A percentile compares a stretch with the other conserved stretches of the same genome.
These are phyloP conservation scores for Onthophagus taurus DNA, from an alignment of 1,140 invertebrate species.

Conservation along the genomic window DNA sequence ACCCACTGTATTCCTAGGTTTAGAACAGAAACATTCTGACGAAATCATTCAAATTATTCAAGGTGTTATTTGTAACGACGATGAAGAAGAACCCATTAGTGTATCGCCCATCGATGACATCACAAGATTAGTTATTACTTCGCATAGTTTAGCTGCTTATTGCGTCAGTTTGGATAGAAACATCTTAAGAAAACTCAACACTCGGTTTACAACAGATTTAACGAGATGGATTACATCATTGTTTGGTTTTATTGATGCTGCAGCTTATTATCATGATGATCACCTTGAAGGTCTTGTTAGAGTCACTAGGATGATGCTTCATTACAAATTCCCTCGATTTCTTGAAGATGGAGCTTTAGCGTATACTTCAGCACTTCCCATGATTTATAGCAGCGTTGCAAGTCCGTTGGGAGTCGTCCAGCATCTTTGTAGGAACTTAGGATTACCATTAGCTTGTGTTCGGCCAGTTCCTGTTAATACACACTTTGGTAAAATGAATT, in stretches of 20 bases:
- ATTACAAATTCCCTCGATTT: constrained; percentile 72
- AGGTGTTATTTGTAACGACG: constrained; percentile 36
- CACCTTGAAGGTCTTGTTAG: constrained; percentile 65
- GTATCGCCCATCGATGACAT: constrained; percentile 48
- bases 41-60: constrained; percentile 35
- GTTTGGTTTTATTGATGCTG: constrained; percentile 57
- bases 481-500: constrained; percentile 43
- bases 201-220: constrained; percentile 62
- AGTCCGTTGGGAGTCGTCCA: constrained; percentile 65
- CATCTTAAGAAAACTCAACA: constrained; percentile 59
- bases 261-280: constrained; percentile 70
- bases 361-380: constrained; percentile 60
- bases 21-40: constrained; percentile 29
- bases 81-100: constrained; percentile 39
- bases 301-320: constrained; percentile 66
- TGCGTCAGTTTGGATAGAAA: constrained; percentile 58
- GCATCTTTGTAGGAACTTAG: constrained; percentile 64
- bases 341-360: constrained; percentile 67
- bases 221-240: constrained; percentile 70
- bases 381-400: constrained; percentile 73
- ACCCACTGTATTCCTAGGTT: constrained; percentile 32
- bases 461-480: constrained; percentile 74
- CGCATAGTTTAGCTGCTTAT: constrained; percentile 66
- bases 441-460: constrained; percentile 71
- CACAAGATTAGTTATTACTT: constrained; percentile 56